Evolutionary conservation across 2,113 vertebrate species (phyloP).

Genomic region (Ctenodactylus gundi): DNA sequence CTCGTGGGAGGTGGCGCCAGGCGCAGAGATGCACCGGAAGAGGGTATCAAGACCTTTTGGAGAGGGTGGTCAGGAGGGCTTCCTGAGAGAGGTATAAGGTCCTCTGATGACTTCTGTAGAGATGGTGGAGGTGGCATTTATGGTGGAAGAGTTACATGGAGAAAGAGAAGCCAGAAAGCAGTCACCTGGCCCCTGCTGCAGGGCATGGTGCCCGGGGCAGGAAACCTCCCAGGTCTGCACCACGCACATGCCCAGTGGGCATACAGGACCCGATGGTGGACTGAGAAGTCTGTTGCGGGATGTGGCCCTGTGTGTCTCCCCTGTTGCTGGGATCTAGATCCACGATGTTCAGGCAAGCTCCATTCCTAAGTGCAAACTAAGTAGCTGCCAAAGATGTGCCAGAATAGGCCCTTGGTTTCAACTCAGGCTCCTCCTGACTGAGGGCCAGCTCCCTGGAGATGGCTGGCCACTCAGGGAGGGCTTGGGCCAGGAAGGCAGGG

Average conservation of each 20-base stretch:
- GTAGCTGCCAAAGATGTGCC: rapidly evolving
- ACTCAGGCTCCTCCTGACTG: not conserved
- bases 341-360: rapidly evolving
- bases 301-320: not conserved
- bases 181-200: not conserved
- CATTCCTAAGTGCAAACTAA: rapidly evolving
- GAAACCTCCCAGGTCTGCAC: not conserved
- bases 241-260: too few species aligned
- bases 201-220: not conserved
- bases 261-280: too few species aligned
- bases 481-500: rapidly evolving
- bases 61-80: not conserved
- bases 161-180: not conserved
- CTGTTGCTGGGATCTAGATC: not conserved
- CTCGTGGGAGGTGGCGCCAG: not conserved
- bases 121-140: rapidly evolving
- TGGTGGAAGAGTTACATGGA: not conserved
- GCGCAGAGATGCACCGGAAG: not conserved
- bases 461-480: not conserved
- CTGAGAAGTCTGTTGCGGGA: rapidly evolving
- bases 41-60: rapidly evolving
- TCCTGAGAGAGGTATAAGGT: not conserved
- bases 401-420: not conserved
- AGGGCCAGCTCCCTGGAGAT: not conserved
- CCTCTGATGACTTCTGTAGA: not conserved